phyloP scores from a whole-genome alignment of 2,888 invertebrate genomes.

The Cancer borealis region DNA sequence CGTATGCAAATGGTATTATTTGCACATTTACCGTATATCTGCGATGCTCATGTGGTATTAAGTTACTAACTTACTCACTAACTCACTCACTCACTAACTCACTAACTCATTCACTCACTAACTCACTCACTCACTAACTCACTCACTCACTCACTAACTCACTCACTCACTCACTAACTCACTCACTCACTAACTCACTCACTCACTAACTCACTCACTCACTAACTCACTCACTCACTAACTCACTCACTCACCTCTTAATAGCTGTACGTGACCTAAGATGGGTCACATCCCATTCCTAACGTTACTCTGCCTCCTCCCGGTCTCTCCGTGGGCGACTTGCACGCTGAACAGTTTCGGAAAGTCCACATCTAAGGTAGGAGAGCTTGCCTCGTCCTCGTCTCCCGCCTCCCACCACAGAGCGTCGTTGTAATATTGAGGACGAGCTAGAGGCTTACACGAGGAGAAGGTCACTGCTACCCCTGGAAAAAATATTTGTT shows the following conservation, averaged over 20 bases:
- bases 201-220: neutral
- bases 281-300: neutral
- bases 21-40: too few species aligned
- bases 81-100: too few species aligned
- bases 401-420: neutral
- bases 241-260: neutral
- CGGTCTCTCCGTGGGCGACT: neutral
- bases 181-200: too few species aligned
- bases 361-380: neutral
- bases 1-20: neutral
- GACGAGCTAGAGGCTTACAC: conserved; percentile 23
- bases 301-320: neutral
- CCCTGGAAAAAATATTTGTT: neutral
- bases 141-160: too few species aligned
- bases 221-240: neutral
- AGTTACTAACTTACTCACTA: too few species aligned
- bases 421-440: conserved; percentile 48
- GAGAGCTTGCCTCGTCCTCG: neutral
- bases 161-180: too few species aligned
- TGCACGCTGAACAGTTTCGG: neutral
- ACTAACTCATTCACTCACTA: neutral
- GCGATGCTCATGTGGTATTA: too few species aligned
- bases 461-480: neutral
- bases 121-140: neutral
- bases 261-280: too few species aligned